Base-by-base conservation (phyloP, 2,888 invertebrate genomes). In the Stegana nigrithorax region DNA sequence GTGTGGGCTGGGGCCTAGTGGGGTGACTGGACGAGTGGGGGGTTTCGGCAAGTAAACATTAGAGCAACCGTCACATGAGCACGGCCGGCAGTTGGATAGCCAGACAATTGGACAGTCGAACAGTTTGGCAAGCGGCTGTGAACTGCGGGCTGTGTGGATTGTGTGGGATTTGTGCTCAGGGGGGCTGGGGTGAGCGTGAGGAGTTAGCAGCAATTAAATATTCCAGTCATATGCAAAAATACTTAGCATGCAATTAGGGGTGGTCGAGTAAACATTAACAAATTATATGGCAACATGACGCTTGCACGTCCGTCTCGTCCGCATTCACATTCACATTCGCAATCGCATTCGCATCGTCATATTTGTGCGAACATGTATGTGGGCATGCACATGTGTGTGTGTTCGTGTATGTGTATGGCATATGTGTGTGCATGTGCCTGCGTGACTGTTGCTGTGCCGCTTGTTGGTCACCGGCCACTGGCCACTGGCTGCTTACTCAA, bases 261-360 rank as follows among this genome's bases (percentile, higher is more conserved):
- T 68, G 79, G 79, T 79, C 79, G 76, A 75, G 75, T 76, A 76
- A 79, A 79, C 79, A 79, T 74, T 73, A 72, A 71, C 73, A 78
- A 78, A 79, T 79, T 78, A 78, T 78, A 78, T 75, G 75, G 73
- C 69, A 75, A 76, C 78, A 73, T 71, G 71, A 68, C 68, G 65
- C 66, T 68, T 60, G 69, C 51, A 53, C 21, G 36, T 21, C 19
- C 2, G n/a, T 32, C 8, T 59, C 45, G 45, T 59, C n/a, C 25
- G 62, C 6, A 55, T 55, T 59, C 65, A 44, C 59, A 60, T 55
- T 2, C 53, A 57, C 60, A 50, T 62, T 19, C 10, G 55, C 39
- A 25, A 25, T n/a, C 12, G 25, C 19, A 12, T 45, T 29, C 32
- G 26, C 19, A 32, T 64, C 42, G 51, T 19, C 47, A 25, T 19